Percentiles rank a stretch among this genome's conserved stretches.
These are phyloP conservation scores for Calyptomena viridis DNA, from an alignment of 2,113 vertebrate species.

Conservation along the genomic window DNA sequence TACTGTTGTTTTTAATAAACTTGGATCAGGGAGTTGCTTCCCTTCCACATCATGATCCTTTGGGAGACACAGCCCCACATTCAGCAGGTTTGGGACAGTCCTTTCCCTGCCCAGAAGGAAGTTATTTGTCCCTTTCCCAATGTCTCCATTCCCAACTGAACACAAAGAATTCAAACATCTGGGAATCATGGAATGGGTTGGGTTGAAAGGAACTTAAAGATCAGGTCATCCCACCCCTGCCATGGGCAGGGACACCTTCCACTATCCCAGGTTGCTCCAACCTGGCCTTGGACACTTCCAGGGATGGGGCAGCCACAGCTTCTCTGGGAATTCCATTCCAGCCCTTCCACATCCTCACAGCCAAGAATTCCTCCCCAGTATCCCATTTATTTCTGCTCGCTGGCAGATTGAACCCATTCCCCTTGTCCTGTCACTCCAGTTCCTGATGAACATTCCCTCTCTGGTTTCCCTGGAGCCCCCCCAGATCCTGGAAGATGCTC, in stretches of 20 bases:
- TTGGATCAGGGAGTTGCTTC: neutral
- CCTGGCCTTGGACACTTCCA: neutral
- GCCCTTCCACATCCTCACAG: fast-evolving
- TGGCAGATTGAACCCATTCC: fast-evolving
- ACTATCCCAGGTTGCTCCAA: neutral
- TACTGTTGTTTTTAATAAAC: neutral
- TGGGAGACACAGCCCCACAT: fast-evolving
- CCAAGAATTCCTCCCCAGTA: neutral
- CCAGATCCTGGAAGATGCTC: fast-evolving
- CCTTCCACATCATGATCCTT: neutral
- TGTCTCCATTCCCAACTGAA: neutral
- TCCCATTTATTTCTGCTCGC: neutral
- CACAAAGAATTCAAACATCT: neutral
- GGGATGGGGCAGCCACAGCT: neutral
- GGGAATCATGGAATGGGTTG: neutral
- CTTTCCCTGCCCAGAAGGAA: neutral
- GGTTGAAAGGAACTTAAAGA: neutral
- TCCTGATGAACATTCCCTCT: neutral
- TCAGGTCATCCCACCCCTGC: fast-evolving
- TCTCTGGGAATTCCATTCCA: neutral
- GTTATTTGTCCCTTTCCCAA: neutral
- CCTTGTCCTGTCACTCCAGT: neutral
- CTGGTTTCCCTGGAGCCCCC: neutral
- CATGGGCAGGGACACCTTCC: neutral
- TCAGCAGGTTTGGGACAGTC: neutral